Evolutionary conservation across 2,888 invertebrate species (phyloP).

Genomic region (Eurois occulta): DNA sequence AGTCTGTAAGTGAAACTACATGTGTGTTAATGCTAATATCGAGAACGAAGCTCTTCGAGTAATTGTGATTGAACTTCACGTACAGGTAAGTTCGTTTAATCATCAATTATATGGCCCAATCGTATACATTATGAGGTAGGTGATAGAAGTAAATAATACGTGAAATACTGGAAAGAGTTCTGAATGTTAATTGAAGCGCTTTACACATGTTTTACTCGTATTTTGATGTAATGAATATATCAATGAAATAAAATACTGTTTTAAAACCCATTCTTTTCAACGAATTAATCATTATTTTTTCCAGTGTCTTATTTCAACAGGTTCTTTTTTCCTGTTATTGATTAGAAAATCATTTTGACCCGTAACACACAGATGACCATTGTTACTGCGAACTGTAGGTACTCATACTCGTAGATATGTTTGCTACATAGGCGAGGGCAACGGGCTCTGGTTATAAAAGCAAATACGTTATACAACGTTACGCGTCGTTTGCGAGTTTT

Average conservation of each 20-base stretch:
- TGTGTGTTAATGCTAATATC: too few species aligned
- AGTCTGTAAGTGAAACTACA: too few species aligned
- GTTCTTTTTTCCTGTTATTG: neutral
- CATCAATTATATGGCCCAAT: neutral
- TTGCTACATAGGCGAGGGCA: neutral
- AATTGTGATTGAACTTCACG: too few species aligned
- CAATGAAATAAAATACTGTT: neutral
- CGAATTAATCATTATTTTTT: neutral
- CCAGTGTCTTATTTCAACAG: neutral
- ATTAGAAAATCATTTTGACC: neutral
- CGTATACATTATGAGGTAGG: neutral
- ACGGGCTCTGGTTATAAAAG: slow-evolving; percentile 13
- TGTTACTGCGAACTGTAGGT: neutral
- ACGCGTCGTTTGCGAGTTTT: slow-evolving; percentile 4
- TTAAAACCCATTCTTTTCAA: neutral
- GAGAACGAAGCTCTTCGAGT: too few species aligned
- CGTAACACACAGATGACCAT: neutral
- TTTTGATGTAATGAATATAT: too few species aligned
- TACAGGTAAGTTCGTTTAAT: too few species aligned
- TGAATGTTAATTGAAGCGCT: neutral
- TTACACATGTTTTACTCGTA: too few species aligned
- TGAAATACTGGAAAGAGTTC: neutral
- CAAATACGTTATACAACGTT: slow-evolving; percentile 16
- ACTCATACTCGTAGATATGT: neutral
- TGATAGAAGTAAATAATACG: neutral